phyloP scores from a whole-genome alignment of 2,113 vertebrate genomes.

The Amphiprion ocellaris region DNA sequence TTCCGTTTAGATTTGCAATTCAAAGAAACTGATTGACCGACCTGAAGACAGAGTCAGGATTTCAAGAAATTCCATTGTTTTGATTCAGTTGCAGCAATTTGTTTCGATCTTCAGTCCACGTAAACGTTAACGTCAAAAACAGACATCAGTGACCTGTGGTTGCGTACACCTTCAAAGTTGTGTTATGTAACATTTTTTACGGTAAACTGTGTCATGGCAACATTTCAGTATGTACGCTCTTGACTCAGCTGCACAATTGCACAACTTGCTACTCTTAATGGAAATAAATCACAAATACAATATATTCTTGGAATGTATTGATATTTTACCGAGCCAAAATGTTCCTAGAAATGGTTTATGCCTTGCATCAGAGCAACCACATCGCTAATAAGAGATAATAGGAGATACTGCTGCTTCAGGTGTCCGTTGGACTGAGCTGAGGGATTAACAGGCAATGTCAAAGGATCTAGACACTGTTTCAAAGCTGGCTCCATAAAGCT shows the following conservation, averaged over 20 bases:
- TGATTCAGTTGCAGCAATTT: conserved; percentile 44
- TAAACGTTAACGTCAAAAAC: conserved; percentile 28
- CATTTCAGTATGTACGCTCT: conserved; percentile 9
- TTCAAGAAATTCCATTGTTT: conserved; percentile 36
- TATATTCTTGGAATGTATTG: conserved; percentile 4
- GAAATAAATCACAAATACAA: conserved; percentile 15
- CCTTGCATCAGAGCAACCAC: conserved; percentile 31
- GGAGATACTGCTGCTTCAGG: conserved; percentile 55
- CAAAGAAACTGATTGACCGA: conserved; percentile 16
- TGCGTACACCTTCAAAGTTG: conserved; percentile 11
- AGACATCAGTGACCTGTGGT: conserved; percentile 11
- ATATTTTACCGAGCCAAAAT: conserved; percentile 9
- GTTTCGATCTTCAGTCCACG: conserved; percentile 40
- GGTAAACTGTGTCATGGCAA: conserved; percentile 30
- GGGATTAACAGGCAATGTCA: conserved; percentile 70
- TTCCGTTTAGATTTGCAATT: conserved; percentile 28
- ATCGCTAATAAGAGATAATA: conserved; percentile 48
- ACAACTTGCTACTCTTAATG: conserved; percentile 10
- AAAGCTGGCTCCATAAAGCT: conserved; percentile 56
- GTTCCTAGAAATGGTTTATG: conserved; percentile 11
- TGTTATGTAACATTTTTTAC: conserved; percentile 18
- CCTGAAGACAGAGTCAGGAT: conserved; percentile 11
- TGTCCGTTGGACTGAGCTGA: conserved; percentile 60
- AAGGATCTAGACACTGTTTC: conserved; percentile 63
- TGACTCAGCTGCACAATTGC: conserved; percentile 47